Conservation (phyloP, 2,113 vertebrate genomes). For the Chionomys nivalis region DNA sequence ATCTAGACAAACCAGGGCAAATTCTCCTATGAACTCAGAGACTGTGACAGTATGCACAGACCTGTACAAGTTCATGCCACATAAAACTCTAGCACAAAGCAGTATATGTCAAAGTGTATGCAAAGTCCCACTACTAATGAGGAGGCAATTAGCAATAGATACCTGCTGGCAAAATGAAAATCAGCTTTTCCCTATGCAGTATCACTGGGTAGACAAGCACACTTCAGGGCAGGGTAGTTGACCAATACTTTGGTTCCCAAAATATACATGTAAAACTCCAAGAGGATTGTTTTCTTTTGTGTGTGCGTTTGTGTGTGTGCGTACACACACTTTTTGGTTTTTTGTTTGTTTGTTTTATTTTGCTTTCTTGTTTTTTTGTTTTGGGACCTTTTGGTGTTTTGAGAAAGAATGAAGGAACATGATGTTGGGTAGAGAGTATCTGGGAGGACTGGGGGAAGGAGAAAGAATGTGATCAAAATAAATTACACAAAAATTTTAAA, state of each 20-base stretch:
- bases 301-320: background rate
- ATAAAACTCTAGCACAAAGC: background rate
- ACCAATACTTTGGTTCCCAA: background rate
- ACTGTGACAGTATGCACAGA: background rate
- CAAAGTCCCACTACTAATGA: background rate
- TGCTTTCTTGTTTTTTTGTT: background rate
- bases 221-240: background rate
- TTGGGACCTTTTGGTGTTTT: background rate
- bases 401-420: background rate
- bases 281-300: background rate
- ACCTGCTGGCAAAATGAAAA: background rate
- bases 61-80: background rate
- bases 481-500: background rate
- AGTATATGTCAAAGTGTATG: background rate
- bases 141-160: background rate
- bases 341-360: background rate
- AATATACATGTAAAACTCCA: background rate
- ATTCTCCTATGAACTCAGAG: background rate
- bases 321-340: no score
- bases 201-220: background rate
- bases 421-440: background rate
- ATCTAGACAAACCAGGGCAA: background rate
- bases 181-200: background rate
- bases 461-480: background rate
- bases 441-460: background rate